These are phyloP conservation scores for Cryptocephalus moraei DNA, from an alignment of 2,888 invertebrate species.

Conservation along the genomic window DNA sequence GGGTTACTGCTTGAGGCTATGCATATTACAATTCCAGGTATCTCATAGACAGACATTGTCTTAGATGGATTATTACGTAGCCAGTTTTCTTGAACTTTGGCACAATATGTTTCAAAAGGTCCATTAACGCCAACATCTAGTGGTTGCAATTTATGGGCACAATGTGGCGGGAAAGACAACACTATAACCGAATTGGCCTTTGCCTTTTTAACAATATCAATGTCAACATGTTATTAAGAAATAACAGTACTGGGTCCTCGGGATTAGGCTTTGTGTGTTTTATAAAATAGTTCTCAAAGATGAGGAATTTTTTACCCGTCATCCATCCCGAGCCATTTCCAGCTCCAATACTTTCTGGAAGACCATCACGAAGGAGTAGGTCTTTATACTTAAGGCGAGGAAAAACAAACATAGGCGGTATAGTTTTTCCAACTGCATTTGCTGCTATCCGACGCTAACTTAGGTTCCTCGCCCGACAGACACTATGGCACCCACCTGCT, in stretches of 20 bases:
- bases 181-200: not conserved
- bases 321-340: too few species aligned
- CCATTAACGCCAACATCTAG: not conserved
- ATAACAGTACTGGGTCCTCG: not conserved
- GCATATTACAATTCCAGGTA: too few species aligned
- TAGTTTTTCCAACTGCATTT: too few species aligned
- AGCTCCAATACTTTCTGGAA: slow-evolving; percentile 10
- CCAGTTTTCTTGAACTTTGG: not conserved
- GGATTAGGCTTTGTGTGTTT: not conserved
- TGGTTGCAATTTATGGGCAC: not conserved
- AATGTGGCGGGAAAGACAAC: not conserved
- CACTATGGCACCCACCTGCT: too few species aligned
- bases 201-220: not conserved
- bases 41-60: not conserved
- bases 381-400: too few species aligned
- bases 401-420: slow-evolving; percentile 26
- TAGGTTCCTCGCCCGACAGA: slow-evolving; percentile 18
- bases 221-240: not conserved
- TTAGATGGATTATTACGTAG: not conserved
- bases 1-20: too few species aligned
- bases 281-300: not conserved
- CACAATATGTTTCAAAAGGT: not conserved
- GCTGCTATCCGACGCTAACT: slow-evolving; percentile 19
- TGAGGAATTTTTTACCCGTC: slow-evolving; percentile 6
- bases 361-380: too few species aligned